phyloP scores from a whole-genome alignment of 2,113 vertebrate genomes.

The Falco punctatus region DNA sequence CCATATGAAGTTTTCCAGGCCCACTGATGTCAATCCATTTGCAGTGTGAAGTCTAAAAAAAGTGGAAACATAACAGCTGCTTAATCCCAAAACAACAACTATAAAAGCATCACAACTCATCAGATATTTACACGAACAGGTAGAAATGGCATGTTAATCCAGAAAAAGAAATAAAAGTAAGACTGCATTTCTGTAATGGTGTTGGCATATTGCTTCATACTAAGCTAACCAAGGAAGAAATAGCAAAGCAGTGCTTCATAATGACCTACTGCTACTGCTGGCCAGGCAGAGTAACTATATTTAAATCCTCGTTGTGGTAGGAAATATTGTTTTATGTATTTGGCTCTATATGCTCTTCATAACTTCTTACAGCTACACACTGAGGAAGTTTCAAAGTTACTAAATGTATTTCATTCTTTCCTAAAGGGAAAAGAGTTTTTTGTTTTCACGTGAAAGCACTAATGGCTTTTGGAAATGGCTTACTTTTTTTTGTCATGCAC shows the following conservation, averaged over 20 bases:
- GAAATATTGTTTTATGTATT: slow-evolving; percentile 63
- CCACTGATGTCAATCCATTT: background rate
- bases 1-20: background rate
- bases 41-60: background rate
- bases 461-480: slow-evolving; percentile 36
- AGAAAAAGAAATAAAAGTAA: background rate
- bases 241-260: slow-evolving; percentile 34
- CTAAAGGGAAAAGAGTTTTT: slow-evolving; percentile 33
- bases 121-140: background rate
- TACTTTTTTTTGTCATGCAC: background rate
- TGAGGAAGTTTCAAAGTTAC: slow-evolving; percentile 49
- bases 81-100: background rate
- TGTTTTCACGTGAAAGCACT: slow-evolving; percentile 18
- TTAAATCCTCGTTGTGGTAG: slow-evolving; percentile 47
- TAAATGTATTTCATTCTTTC: slow-evolving; percentile 41
- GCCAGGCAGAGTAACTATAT: slow-evolving; percentile 36
- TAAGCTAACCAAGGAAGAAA: slow-evolving; percentile 30
- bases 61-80: background rate
- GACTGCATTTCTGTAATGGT: background rate
- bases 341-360: slow-evolving; percentile 41
- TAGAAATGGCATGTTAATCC: background rate
- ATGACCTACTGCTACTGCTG: slow-evolving; percentile 53
- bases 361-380: slow-evolving; percentile 42
- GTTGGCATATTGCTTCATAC: background rate
- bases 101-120: slow-evolving; percentile 3